phyloP scores from a whole-genome alignment of 1,140 invertebrate species.

The Oppia nitens region DNA sequence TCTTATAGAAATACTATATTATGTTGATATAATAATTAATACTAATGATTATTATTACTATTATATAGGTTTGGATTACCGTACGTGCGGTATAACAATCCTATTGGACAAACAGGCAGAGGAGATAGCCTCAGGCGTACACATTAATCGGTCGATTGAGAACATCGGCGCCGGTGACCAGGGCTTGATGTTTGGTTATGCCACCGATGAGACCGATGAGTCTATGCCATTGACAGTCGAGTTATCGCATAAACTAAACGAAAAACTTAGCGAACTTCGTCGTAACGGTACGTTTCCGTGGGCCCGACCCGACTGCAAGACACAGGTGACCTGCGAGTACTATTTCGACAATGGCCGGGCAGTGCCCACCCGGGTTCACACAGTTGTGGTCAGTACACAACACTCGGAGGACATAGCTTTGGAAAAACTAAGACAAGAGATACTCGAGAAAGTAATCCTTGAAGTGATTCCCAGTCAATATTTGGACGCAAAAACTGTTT shows the following conservation, averaged over 20 bases:
- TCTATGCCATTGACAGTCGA: constrained; percentile 42
- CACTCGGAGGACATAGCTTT: constrained; percentile 82
- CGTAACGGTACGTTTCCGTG: constrained; percentile 34
- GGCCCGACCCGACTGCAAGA: constrained; percentile 42
- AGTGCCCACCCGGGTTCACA: constrained; percentile 85
- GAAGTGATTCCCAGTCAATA: constrained; percentile 80
- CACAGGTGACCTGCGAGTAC: constrained; percentile 34
- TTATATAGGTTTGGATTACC: constrained; percentile 83
- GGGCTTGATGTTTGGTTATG: constrained; percentile 35
- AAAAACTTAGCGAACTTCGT: constrained; percentile 34
- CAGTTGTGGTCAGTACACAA: constrained; percentile 89
- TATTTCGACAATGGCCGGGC: constrained; percentile 50
- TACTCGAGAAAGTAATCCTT: constrained; percentile 81
- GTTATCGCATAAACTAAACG: constrained; percentile 38
- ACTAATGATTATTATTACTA: not conserved
- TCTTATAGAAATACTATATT: no score
- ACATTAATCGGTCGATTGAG: constrained; percentile 75
- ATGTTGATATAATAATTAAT: not conserved
- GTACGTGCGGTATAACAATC: constrained; percentile 94
- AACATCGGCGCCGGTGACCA: constrained; percentile 98
- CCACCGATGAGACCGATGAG: constrained; percentile 40
- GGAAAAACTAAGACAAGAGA: constrained; percentile 62
- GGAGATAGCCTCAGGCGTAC: constrained; percentile 91
- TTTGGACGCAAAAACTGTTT: constrained; percentile 75
- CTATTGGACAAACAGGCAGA: constrained; percentile 94